These are phyloP conservation scores for Epizoanthus ramosus DNA, from an alignment of 92 coral and sea anemone species.

Conservation along the genomic window DNA sequence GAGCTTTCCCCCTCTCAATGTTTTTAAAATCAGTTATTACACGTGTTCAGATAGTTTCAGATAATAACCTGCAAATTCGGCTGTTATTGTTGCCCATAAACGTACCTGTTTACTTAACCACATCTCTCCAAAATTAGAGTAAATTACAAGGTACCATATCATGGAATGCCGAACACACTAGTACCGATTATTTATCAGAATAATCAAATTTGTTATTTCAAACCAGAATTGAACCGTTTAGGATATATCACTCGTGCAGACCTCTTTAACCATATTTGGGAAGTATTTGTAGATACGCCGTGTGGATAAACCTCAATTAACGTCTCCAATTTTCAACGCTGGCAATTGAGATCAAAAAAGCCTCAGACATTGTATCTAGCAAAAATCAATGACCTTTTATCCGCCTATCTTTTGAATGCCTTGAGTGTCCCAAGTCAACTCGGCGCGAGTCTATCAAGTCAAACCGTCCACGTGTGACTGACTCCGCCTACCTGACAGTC, in stretches of 20 bases:
- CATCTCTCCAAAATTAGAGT: slow-evolving; percentile 30
- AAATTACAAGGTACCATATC: slow-evolving; percentile 38
- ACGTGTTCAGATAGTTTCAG: slow-evolving; percentile 16
- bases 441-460: neutral
- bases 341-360: neutral
- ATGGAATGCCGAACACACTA: slow-evolving; percentile 15
- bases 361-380: neutral
- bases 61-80: neutral
- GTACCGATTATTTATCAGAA: slow-evolving; percentile 26
- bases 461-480: neutral
- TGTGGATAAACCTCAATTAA: neutral
- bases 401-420: neutral
- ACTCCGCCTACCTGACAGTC: slow-evolving; percentile 22
- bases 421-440: too few species aligned
- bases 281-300: neutral
- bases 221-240: neutral
- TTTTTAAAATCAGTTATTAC: neutral
- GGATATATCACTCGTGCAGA: slow-evolving; percentile 18
- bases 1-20: neutral
- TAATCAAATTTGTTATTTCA: slow-evolving; percentile 21
- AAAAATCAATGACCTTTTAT: neutral
- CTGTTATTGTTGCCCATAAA: slow-evolving; percentile 20
- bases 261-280: slow-evolving; percentile 17
- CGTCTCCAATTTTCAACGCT: neutral
- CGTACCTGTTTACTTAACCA: neutral